Percentiles rank a stretch among this genome's conserved stretches.
phyloP scores from a whole-genome alignment of 2,888 invertebrate genomes.

The Luperina testacea region DNA sequence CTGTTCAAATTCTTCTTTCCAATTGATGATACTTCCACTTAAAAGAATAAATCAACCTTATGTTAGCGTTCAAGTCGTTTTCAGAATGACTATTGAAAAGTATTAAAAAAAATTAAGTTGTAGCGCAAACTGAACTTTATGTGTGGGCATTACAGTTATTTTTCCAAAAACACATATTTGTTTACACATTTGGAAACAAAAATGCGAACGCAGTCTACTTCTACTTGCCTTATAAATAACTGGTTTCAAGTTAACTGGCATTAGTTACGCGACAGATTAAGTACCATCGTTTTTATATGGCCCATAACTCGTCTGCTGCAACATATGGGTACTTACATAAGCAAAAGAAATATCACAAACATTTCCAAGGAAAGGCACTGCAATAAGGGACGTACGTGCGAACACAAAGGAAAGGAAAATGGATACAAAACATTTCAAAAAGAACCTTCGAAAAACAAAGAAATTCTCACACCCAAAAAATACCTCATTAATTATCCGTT shows the following conservation, averaged over 20 bases:
- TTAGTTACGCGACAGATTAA: constrained; percentile 15
- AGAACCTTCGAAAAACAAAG: constrained; percentile 32
- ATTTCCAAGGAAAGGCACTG: constrained; percentile 26
- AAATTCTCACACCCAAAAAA: constrained; percentile 36
- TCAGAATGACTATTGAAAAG: not conserved
- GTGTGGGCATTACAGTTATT: not conserved
- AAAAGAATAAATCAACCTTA: not conserved
- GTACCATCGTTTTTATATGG: constrained; percentile 4
- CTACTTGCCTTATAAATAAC: constrained; percentile 1
- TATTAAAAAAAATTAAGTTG: not conserved
- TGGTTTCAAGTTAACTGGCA: not conserved
- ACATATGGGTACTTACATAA: constrained; percentile 27
- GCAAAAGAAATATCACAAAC: constrained; percentile 23
- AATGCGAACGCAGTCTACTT: not conserved
- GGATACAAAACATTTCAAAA: constrained; percentile 37
- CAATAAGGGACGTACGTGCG: constrained; percentile 33
- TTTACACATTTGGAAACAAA: not conserved
- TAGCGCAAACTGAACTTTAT: not conserved
- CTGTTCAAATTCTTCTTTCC: not conserved
- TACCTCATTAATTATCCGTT: constrained; percentile 59
- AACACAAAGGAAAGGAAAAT: constrained; percentile 41
- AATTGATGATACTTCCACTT: not conserved
- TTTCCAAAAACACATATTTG: not conserved
- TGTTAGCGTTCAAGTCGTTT: not conserved
- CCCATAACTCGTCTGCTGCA: constrained; percentile 16